A percentile compares a stretch with the other conserved stretches of the same genome.
phyloP scores from a whole-genome alignment of 2,797 vertebrate genomes.

The Thunnus albacares region DNA sequence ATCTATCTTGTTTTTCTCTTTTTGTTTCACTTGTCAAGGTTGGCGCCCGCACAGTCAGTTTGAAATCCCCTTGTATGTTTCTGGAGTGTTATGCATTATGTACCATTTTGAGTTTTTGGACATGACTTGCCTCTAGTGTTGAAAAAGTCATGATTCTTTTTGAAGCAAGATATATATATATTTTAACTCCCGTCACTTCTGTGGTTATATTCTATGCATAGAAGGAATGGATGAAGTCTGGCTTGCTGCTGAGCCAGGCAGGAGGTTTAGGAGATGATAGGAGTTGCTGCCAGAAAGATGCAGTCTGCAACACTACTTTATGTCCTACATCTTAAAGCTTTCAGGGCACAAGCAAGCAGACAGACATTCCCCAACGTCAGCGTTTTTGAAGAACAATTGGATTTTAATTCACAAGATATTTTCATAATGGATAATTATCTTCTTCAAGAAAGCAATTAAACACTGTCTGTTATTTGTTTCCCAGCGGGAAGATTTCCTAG shows the following conservation, averaged over 20 bases:
- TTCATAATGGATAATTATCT: conserved; percentile 42
- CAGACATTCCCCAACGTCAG: background rate
- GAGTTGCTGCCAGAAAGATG: conserved; percentile 38
- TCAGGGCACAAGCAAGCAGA: conserved; percentile 38
- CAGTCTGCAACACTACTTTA: conserved; percentile 22
- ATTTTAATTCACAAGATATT: conserved; percentile 4
- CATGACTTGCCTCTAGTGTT: conserved; percentile 26
- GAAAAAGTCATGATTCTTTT: conserved; percentile 49
- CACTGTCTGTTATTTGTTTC: conserved; percentile 41
- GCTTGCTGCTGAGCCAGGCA: conserved; percentile 47
- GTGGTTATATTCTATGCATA: conserved; percentile 66
- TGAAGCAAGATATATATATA: conserved; percentile 44
- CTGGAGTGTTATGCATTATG: conserved; percentile 7
- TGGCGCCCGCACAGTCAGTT: background rate
- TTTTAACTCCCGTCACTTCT: conserved; percentile 36
- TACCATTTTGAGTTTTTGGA: conserved; percentile 32
- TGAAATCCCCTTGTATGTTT: conserved; percentile 14
- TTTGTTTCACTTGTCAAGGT: conserved; percentile 3
- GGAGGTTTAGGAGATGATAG: conserved; percentile 59
- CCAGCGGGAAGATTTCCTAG: conserved; percentile 95
- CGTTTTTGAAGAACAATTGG: conserved; percentile 30
- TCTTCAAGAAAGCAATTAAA: conserved; percentile 39
- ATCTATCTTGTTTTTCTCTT: background rate
- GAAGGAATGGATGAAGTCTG: conserved; percentile 66
- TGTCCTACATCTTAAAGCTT: conserved; percentile 31